Evolutionary conservation across 2,113 vertebrate species (phyloP), one percentile per base, ranked within the genome.

Genomic region (Otus sunia): DNA sequence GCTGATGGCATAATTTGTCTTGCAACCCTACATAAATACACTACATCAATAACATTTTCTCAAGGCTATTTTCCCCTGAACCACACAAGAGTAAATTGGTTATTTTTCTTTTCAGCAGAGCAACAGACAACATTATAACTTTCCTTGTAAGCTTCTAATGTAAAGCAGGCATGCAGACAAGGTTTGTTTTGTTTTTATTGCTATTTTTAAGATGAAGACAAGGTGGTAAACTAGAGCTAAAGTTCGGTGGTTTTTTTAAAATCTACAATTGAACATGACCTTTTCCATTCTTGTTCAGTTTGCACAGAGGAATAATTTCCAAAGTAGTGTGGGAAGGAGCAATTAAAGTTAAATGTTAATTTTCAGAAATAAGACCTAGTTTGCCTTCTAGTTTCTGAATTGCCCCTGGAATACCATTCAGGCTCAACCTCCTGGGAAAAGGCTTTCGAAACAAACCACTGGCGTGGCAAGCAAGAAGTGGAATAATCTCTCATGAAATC

Each of bases 1-100:
- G 94, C 97, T 95, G 97, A 97, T 97, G 87, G 96, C 95, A 97
- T 98, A 98, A 98, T 98, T 98, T 98, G 93, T 98, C 97, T 98
- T 98, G 97, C 93, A 98, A 97, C 89, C 88, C 83, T 92, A 97
- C 97, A 96, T 97, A 98, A 98, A 98, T 97, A 97, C 72, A 89
- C 96, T 96, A 88, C 98, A 97, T 98, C 98, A 97, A 96, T 98
- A 97, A 97, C 96, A 97, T 97, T 95, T 95, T 97, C 97, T 96
- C 97, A 97, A 97, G 97, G 97, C 97, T 98, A 85, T 98, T 98
- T 98, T 96, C 81, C 89, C 56, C 88, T 95, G 94, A 97, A 97
- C 94, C 91, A 96, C 85, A 95, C 88, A 84, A 91, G 91, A 98
- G 72, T 91, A 97, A 98, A 98, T 98, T 97, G 96, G 92, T 96